phyloP scores from a whole-genome alignment of 1,140 invertebrate genomes.

The Nixonia krombeini region DNA sequence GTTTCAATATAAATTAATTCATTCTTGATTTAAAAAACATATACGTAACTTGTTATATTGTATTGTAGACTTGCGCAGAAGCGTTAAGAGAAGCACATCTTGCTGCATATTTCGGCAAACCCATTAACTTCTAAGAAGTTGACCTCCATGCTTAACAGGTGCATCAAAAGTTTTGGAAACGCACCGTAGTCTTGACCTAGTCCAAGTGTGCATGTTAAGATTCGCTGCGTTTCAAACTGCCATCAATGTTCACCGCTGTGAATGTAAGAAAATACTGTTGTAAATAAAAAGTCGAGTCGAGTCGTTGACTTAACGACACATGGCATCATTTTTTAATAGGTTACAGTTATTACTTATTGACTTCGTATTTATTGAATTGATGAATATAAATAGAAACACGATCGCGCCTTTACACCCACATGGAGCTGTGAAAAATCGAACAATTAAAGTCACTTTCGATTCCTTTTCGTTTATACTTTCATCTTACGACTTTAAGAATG shows the following conservation, averaged over 20 bases:
- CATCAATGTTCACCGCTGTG: conserved; percentile 45
- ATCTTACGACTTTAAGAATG: too few species aligned
- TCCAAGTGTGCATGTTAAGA: conserved; percentile 51
- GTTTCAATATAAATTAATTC: conserved; percentile 25
- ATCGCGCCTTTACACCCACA: conserved; percentile 14
- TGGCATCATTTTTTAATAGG: conserved; percentile 52
- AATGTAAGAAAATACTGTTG: conserved; percentile 26
- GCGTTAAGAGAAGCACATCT: conserved; percentile 97
- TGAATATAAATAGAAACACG: conserved; percentile 58
- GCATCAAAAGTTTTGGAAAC: conserved; percentile 38
- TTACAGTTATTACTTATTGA: conserved; percentile 50
- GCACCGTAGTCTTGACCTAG: conserved; percentile 58
- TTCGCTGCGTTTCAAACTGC: conserved; percentile 37
- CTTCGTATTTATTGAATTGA: conserved; percentile 63
- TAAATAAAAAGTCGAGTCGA: conserved; percentile 41
- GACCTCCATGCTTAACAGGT: conserved; percentile 10
- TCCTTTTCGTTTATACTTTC: too few species aligned
- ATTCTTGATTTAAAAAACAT: conserved; percentile 26
- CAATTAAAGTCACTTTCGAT: conserved; percentile 8
- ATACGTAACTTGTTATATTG: conserved; percentile 17
- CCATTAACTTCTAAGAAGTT: conserved; percentile 92
- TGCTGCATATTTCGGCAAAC: conserved; percentile 95
- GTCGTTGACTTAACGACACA: conserved; percentile 42
- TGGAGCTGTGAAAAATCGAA: conserved; percentile 26
- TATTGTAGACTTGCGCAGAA: conserved; percentile 92